Evolutionary conservation across 2,888 invertebrate genomes (phyloP), one percentile per base, ranked within the genome.

Genomic region (Drosophila kanekoi): DNA sequence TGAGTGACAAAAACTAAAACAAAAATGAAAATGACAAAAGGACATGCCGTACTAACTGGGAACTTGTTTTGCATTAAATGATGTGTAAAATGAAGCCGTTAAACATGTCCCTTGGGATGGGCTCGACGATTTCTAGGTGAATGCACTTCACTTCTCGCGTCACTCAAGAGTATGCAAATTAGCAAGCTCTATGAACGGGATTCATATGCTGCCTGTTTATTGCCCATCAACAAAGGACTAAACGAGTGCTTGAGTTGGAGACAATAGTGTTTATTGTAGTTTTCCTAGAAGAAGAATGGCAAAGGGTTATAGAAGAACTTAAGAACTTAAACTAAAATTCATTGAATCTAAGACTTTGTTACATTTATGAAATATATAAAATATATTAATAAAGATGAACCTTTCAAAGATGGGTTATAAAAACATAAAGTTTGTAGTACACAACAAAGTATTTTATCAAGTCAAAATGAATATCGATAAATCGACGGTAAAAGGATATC

Each of bases 41-140:
- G 45, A 71, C 38, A 47, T 66, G 23, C 23, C 35, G 16, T n/a
- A 10, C 43, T 44, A 56, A 44, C 66, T 53, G 47, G 16, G 16
- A 78, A 80, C 77, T 86, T 87, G 86, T 89, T 88, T 87, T 60
- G 78, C 77, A 89, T 89, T 90, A 89, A 90, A 90, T 91, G 91
- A 90, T 82, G 90, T 90, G 90, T 89, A 87, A 90, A 90, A 90
- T 90, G 85, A 90, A 90, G 81, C 85, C 85, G 77, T 88, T 83
- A 81, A 85, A 81, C 73, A 61, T 81, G 79, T 89, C 91, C 91
- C 57, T 62, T 67, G 89, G 89, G 90, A 82, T 59, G 65, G 53
- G 52, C 49, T 28, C 57, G 28, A 57, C 37, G 28, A 70, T 71
- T 79, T 64, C 56, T 76, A 69, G 48, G 33, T 44, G 43, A 61